Evolutionary conservation across 2,888 invertebrate species (phyloP), one percentile per base, ranked within the genome.

Genomic region (Lasioglossum vierecki): DNA sequence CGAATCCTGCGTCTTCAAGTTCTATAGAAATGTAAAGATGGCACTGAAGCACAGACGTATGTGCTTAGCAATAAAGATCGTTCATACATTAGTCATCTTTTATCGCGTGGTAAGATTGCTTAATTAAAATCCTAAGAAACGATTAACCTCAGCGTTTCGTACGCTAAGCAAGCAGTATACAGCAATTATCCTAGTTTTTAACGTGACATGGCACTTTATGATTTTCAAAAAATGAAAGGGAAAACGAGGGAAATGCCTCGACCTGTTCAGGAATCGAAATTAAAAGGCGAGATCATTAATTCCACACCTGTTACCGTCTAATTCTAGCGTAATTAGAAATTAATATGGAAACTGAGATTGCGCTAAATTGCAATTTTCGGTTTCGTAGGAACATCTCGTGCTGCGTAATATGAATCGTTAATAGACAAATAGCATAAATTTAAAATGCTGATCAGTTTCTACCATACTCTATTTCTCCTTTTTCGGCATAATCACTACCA

Each of bases 201-300:
- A n/a, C 9, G 6, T 11, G 22, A 30, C 66, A 6, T 30, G 44
- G 15, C 18, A 4, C 22, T 18, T 35, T 44, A 6, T 18, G 30
- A 41, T 82, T 41, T 18, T 63, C 66, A 9, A 30, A 77, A 53
- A 76, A 13, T 9, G 30, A 63, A 49, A 72, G 39, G 26, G 13
- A 66, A 68, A 41, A 2, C 35, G 18, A 82, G 41, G 11, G 5
- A 46, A 60, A 39, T 46, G 26, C 26, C 22, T 30, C 30, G n/a
- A 6, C 15, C 72, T 60, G 63, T 82, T 82, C 75, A 30, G 13
- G 70, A 68, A 30, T 70, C 39, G 46, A 76, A 75, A 30, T 22
- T 57, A 35, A 46, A 22, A 76, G 22, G 26, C 26, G 11, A 41
- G 30, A 44, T 30, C 41, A 63, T 71, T 78, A 82, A 82, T 70